Evolutionary conservation across 2,797 vertebrate species (phyloP), one percentile per base, ranked within the genome.

Genomic region (Austrolebias charrua): DNA sequence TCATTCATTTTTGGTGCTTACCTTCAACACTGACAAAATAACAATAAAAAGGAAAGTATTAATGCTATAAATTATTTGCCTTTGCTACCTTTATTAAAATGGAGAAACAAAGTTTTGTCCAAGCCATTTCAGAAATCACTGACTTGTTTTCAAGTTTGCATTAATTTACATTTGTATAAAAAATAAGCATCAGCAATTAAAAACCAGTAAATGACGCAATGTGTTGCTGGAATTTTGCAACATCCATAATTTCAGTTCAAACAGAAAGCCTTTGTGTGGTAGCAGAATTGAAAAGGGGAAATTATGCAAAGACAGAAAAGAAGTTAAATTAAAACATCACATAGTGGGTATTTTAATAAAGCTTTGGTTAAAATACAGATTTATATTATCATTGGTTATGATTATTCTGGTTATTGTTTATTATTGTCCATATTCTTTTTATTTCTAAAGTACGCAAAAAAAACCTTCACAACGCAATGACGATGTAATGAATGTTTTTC

Each of bases 1-100:
- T 86, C 66, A 86, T 88, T 81, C 64, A 75, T 83, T 83, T 86
- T 82, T 35, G 83, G 88, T 88, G 82, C 85, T 88, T 85, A 78
- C 49, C 66, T 67, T 81, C 81, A 76, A 79, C 68, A 76, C 60
- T 63, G 69, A 63, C 72, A 77, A 79, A 66, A 54, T 33, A 47
- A 35, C 18, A 24, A 63, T 56, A 63, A 59, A 68, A 63, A 63
- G 35, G 6, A n/a, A 73, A 57, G 76, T 62, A 77, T 61, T 55
- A 58, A 68, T 54, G 79, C 70, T 66, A 62, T 84, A 75, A 82
- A 67, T 77, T 79, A 71, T 88, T 87, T 86, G 83, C 84, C 86
- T 86, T 85, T 88, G 76, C 63, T 73, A 75, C 67, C 50, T 83
- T 85, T 18, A 60, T 73, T 83, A 75, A 51, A 77, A 79, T 74